These are phyloP conservation scores for Sarcophaga variegata DNA, from an alignment of 2,888 invertebrate species.

Conservation along the genomic window DNA sequence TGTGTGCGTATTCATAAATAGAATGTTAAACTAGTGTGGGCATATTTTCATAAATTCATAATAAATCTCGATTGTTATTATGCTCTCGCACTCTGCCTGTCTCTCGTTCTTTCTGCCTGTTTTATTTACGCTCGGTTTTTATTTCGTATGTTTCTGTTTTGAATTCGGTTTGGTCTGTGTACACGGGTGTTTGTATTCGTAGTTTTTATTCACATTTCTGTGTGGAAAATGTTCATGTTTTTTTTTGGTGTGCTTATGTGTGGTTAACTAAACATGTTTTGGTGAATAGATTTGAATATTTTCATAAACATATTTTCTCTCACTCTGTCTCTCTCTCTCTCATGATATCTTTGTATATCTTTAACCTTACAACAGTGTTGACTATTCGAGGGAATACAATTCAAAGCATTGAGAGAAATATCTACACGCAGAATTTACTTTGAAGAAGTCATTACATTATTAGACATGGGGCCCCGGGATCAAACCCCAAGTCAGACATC, in stretches of 20 bases:
- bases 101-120: too few relatives aligned
- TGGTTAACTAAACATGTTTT: constrained; percentile 36
- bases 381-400: too few relatives aligned
- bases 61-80: too few relatives aligned
- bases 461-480: accelerated
- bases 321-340: not conserved
- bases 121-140: too few relatives aligned
- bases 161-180: not conserved
- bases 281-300: constrained; percentile 33
- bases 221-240: not conserved
- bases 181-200: not conserved
- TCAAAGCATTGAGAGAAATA: too few relatives aligned
- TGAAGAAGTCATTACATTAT: too few relatives aligned
- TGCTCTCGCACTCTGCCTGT: too few relatives aligned
- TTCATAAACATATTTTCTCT: not conserved
- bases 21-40: too few relatives aligned
- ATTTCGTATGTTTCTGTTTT: too few relatives aligned
- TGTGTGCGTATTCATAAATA: constrained; percentile 1
- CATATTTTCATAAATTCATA: too few relatives aligned
- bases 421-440: too few relatives aligned
- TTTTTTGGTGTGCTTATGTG: not conserved
- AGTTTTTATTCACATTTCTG: not conserved
- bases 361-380: constrained; percentile 19
- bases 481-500: too few relatives aligned
- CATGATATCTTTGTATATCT: not conserved